Percentiles rank a stretch among this genome's conserved stretches.
These are phyloP conservation scores for Epistrophe eligans DNA, from an alignment of 2,888 invertebrate species.

Conservation along the genomic window DNA sequence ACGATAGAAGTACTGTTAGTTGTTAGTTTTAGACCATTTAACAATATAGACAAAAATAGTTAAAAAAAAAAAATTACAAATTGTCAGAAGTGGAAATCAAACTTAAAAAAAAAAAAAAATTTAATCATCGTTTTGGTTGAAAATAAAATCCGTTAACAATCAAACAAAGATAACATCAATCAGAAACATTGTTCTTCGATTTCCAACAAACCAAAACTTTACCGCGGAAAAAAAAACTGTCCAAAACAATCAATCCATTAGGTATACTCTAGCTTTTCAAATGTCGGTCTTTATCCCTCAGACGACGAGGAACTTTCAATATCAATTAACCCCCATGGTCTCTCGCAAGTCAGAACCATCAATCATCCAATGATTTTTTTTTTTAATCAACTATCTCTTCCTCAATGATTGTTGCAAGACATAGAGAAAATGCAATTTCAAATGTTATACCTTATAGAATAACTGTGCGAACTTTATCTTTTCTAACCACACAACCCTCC, in stretches of 20 bases:
- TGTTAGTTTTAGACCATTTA: no score
- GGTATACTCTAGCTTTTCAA: not conserved
- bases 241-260: constrained; percentile 18
- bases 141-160: not conserved
- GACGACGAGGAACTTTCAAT: constrained; percentile 15
- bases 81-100: not conserved
- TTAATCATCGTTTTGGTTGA: not conserved
- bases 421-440: constrained; percentile 39
- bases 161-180: constrained; percentile 36
- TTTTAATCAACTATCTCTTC: not conserved
- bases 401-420: not conserved
- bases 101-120: not conserved
- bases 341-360: constrained; percentile 15
- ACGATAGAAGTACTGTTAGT: no score
- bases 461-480: constrained; percentile 26
- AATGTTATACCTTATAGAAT: constrained; percentile 40
- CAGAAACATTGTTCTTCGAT: constrained; percentile 25
- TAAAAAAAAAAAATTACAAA: no score
- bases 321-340: constrained; percentile 33
- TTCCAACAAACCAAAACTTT: not conserved
- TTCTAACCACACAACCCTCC: constrained; percentile 7
- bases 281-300: constrained; percentile 11
- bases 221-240: not conserved
- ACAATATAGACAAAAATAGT: no score
- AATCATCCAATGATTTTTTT: constrained; percentile 7